These are phyloP conservation scores for Colinus virginianus DNA, from an alignment of 2,113 vertebrate genomes.

Conservation along the genomic window DNA sequence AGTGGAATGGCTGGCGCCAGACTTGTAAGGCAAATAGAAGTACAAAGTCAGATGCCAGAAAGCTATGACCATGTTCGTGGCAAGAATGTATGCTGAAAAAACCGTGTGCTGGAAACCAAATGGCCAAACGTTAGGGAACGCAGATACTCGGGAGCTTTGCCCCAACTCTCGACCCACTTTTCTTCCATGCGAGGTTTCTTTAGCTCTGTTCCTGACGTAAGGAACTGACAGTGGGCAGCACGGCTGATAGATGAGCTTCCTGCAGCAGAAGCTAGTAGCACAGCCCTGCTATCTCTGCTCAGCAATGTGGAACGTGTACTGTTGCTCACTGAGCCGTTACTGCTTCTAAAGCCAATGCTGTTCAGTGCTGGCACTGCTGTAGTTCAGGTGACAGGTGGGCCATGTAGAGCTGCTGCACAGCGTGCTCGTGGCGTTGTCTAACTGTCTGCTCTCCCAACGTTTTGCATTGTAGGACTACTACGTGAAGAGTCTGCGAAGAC, in stretches of 20 bases:
- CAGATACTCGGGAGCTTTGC: conserved; percentile 33
- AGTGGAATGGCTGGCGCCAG: conserved; percentile 75
- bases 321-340: conserved; percentile 23
- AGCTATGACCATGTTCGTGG: conserved; percentile 47
- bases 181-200: conserved; percentile 43
- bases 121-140: conserved; percentile 37
- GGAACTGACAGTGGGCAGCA: conserved; percentile 60
- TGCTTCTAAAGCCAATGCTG: conserved; percentile 54
- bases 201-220: conserved; percentile 61
- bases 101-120: conserved; percentile 46
- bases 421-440: conserved; percentile 73
- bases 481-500: conserved; percentile 86
- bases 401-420: conserved; percentile 68
- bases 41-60: conserved; percentile 62
- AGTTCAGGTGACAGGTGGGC: conserved; percentile 74
- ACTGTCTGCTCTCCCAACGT: conserved; percentile 81
- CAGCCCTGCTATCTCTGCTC: conserved; percentile 17
- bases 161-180: conserved; percentile 64
- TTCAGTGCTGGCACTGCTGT: conserved; percentile 22
- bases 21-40: conserved; percentile 61
- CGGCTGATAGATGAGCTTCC: conserved; percentile 58
- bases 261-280: conserved; percentile 31
- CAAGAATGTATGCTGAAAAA: conserved; percentile 66
- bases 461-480: conserved; percentile 82
- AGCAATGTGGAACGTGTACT: conserved; percentile 21